phyloP scores from a whole-genome alignment of 2,888 invertebrate genomes.

The Anoplius nigerrimus region DNA sequence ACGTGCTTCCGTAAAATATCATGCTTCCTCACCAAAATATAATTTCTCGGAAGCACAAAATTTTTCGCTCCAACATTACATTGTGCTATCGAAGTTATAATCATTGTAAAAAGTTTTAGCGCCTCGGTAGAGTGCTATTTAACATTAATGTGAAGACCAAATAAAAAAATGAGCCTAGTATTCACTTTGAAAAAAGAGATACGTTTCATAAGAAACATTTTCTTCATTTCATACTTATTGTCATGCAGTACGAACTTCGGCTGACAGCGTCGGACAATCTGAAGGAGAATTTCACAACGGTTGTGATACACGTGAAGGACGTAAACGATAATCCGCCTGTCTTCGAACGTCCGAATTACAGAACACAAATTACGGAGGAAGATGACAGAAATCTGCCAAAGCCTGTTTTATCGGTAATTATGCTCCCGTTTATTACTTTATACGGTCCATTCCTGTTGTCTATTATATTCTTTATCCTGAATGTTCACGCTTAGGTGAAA shows the following conservation, averaged over 20 bases:
- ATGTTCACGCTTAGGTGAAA: slow-evolving; percentile 83
- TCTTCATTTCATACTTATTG: background rate
- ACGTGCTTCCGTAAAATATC: too few species aligned
- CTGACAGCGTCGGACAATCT: slow-evolving; percentile 96
- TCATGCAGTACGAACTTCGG: slow-evolving; percentile 90
- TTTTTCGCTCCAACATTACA: too few species aligned
- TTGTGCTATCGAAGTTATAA: too few species aligned
- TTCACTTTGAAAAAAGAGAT: too few species aligned
- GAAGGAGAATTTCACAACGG: slow-evolving; percentile 97
- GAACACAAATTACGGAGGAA: slow-evolving; percentile 96
- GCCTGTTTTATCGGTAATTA: slow-evolving; percentile 88
- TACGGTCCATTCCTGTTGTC: background rate
- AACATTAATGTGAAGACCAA: too few species aligned
- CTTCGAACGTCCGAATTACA: slow-evolving; percentile 95
- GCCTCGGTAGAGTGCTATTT: too few species aligned
- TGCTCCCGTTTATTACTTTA: background rate
- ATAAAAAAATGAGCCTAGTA: too few species aligned
- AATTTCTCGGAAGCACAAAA: too few species aligned
- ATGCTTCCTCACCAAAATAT: too few species aligned
- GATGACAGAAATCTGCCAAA: slow-evolving; percentile 96
- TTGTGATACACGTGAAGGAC: slow-evolving; percentile 97
- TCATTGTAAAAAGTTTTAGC: too few species aligned
- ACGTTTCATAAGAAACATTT: too few species aligned
- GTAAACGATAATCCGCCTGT: slow-evolving; percentile 99
- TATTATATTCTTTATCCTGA: too few species aligned